Conservation (phyloP, 2,113 vertebrate species). For the Melanotaenia duboulayi region DNA sequence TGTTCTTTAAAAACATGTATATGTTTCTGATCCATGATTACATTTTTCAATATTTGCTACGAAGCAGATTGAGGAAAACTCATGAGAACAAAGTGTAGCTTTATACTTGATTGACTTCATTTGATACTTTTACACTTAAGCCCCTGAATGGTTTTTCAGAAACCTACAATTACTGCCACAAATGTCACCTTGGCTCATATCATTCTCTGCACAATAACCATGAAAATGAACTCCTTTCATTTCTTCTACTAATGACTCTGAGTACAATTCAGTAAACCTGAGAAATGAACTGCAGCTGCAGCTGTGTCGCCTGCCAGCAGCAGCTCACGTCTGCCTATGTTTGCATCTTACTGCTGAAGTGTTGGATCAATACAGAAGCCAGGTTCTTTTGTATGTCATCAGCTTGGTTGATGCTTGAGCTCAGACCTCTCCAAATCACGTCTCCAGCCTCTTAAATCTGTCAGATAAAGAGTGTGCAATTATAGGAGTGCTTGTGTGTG, state of each 20-base stretch:
- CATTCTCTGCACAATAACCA: slow-evolving; percentile 33
- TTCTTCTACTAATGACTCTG: slow-evolving; percentile 43
- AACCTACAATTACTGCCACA: slow-evolving; percentile 33
- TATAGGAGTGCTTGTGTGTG: neutral
- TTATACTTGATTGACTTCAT: slow-evolving; percentile 22
- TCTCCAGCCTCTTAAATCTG: slow-evolving; percentile 40
- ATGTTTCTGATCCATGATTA: neutral
- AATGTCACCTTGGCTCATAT: slow-evolving; percentile 23
- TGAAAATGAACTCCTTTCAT: slow-evolving; percentile 38
- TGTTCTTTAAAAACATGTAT: too few relatives aligned
- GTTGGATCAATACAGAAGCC: slow-evolving; percentile 74
- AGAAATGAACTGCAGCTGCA: slow-evolving; percentile 64
- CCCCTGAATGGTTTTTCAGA: slow-evolving; percentile 20
- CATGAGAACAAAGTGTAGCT: neutral
- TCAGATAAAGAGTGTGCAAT: slow-evolving; percentile 40
- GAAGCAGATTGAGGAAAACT: slow-evolving; percentile 1
- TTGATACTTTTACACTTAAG: slow-evolving; percentile 22
- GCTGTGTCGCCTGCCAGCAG: slow-evolving; percentile 50
- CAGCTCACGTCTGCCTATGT: slow-evolving; percentile 45
- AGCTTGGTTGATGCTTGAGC: slow-evolving; percentile 58
- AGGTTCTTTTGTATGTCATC: slow-evolving; percentile 69
- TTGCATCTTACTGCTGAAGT: slow-evolving; percentile 68
- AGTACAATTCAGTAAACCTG: slow-evolving; percentile 49
- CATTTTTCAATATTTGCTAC: slow-evolving; percentile 1
- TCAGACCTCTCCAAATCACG: slow-evolving; percentile 44